Evolutionary conservation across 1,140 invertebrate genomes (phyloP), one percentile per base, ranked within the genome.

Genomic region (Pogonomyrmex barbatus): DNA sequence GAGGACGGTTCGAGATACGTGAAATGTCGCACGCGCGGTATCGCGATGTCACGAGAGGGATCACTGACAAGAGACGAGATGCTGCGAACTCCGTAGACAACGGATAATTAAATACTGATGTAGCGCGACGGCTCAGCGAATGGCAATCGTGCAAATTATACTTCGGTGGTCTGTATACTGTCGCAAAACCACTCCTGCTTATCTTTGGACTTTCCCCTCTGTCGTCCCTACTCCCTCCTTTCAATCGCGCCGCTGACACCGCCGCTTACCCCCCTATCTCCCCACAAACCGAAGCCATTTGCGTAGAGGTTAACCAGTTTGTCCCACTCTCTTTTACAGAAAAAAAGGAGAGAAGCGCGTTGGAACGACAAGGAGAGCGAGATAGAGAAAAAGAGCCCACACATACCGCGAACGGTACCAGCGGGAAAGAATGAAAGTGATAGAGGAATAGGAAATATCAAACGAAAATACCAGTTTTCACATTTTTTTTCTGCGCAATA

Each of bases 251-350:
- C 9, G 52, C 24, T 56, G 77, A 79, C 62, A 86, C 71, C 68
- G 85, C 36, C 85, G 79, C n/a, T 85, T 75, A 77, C 86, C 79
- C 88, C 88, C 85, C 88, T 85, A 82, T 87, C 91, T 75, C 68
- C 60, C 78, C 86, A 84, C 89, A 87, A 84, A n/a, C 71, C 82
- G 62, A 75, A 89, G 78, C 76, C 63, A 85, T 85, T 90, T 83
- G 79, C 88, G 90, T 91, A 94, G 93, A 94, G 93, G 94, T 94
- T 94, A 94, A 95, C 94, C 94, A 94, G 94, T 95, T 95, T 95
- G 92, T 94, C 94, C 94, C 94, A 94, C 94, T 94, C 94, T 93
- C 91, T 90, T 94, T 92, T 92, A 82, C 73, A 81, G 87, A 91
- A 90, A 93, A 92, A 91, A 89, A 87, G 67, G 82, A 87, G 87